Evolutionary conservation across 2,888 invertebrate species (phyloP).

Genomic region (Leptinotarsa rubiginosa): DNA sequence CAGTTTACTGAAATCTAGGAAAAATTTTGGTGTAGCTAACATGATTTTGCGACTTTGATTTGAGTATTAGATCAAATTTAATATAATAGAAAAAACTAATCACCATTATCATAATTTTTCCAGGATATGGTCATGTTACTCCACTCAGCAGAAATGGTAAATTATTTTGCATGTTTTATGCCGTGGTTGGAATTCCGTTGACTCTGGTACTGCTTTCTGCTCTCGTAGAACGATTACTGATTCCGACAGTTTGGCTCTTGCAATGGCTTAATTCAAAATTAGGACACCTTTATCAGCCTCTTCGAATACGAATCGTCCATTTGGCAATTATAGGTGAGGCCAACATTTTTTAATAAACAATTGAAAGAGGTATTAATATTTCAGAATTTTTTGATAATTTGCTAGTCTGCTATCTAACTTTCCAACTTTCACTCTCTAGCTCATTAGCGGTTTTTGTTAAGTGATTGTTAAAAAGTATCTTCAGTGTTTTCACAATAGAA

Average conservation of each 20-base stretch:
- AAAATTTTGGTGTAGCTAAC: too few species aligned
- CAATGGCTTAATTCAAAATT: conserved; percentile 77
- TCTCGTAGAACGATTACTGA: conserved; percentile 82
- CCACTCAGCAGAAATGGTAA: conserved; percentile 88
- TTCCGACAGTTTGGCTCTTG: conserved; percentile 79
- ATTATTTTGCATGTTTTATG: conserved; percentile 89
- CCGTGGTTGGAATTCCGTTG: conserved; percentile 86
- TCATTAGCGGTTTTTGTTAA: too few species aligned
- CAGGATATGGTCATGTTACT: conserved; percentile 91
- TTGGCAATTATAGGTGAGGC: conserved; percentile 74
- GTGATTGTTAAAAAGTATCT: too few species aligned
- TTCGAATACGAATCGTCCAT: conserved; percentile 83
- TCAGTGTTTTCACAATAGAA: too few species aligned
- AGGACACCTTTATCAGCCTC: conserved; percentile 79
- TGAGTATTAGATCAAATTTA: too few species aligned
- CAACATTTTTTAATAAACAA: background rate
- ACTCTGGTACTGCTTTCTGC: conserved; percentile 87
- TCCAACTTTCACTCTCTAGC: too few species aligned
- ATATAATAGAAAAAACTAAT: too few species aligned
- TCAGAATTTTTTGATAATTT: too few species aligned
- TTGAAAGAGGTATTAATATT: too few species aligned
- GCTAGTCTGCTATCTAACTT: too few species aligned
- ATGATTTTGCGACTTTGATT: too few species aligned
- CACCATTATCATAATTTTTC: conserved; percentile 35
- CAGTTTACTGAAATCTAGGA: too few species aligned